phyloP scores from a whole-genome alignment of 2,797 vertebrate genomes.

The Siniperca scherzeri region DNA sequence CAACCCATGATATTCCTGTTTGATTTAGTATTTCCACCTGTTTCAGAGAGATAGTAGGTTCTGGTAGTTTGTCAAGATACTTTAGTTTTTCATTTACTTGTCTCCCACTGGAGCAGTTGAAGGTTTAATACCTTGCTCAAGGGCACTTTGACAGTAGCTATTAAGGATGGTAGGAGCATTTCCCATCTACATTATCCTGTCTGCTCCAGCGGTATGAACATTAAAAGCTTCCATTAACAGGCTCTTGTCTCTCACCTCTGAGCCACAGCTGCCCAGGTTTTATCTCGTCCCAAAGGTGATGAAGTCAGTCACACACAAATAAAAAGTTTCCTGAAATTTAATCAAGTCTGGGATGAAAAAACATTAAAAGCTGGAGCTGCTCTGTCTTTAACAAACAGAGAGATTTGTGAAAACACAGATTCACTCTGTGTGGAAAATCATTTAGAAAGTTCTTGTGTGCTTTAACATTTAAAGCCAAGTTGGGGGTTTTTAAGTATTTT shows the following conservation, averaged over 20 bases:
- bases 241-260: background rate
- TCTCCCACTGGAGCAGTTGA: background rate
- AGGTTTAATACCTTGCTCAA: conserved; percentile 5
- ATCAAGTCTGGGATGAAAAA: background rate
- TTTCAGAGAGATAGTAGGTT: background rate
- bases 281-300: conserved; percentile 2
- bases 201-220: background rate
- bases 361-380: background rate
- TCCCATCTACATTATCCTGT: conserved; percentile 9
- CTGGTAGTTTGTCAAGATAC: background rate
- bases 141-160: background rate
- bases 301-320: background rate
- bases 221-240: conserved; percentile 37
- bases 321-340: background rate
- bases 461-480: background rate
- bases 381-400: background rate
- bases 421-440: background rate
- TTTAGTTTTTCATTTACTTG: background rate
- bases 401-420: background rate
- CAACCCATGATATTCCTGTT: background rate
- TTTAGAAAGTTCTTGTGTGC: background rate
- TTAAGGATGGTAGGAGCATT: background rate
- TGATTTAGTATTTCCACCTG: background rate
- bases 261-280: background rate
- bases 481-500: background rate